Percentiles rank a stretch among this genome's conserved stretches.
phyloP scores from a whole-genome alignment of 1,140 invertebrate genomes.

The Aphaenogaster rudis region DNA sequence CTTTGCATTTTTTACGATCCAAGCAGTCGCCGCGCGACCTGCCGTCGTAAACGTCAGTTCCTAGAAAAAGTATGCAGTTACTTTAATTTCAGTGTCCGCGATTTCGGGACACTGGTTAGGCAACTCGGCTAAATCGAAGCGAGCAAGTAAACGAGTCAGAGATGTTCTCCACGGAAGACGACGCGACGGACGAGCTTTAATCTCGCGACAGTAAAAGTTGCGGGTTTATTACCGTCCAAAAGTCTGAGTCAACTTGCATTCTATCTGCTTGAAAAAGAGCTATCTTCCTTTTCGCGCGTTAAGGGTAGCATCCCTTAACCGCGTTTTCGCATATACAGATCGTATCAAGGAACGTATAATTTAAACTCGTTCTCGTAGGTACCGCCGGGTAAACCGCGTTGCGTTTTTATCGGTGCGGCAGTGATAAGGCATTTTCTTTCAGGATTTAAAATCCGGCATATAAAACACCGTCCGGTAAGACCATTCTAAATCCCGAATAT shows the following conservation, averaged over 20 bases:
- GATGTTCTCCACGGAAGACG: constrained; percentile 16
- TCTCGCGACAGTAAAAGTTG: constrained; percentile 56
- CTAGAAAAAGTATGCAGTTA: constrained; percentile 55
- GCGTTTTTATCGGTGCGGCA: constrained; percentile 11
- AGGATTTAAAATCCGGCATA: constrained; percentile 12
- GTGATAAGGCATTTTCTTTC: constrained; percentile 36
- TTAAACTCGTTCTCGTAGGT: constrained; percentile 26
- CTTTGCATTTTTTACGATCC: constrained; percentile 63
- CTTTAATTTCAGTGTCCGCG: constrained; percentile 60
- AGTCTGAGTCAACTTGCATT: constrained; percentile 61
- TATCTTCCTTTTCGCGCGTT: neutral
- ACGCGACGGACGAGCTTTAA: constrained; percentile 55
- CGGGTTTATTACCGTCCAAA: constrained; percentile 66
- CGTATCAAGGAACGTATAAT: constrained; percentile 57
- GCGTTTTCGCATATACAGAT: constrained; percentile 27
- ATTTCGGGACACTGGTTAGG: neutral
- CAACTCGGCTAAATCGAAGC: neutral
- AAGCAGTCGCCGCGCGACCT: constrained; percentile 34
- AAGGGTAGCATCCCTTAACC: constrained; percentile 26
- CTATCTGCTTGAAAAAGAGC: constrained; percentile 57
- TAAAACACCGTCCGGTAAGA: neutral
- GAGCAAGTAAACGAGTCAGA: neutral
- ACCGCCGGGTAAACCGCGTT: neutral
- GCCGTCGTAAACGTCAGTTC: constrained; percentile 40
- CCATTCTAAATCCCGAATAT: neutral